A percentile compares a stretch with the other conserved stretches of the same genome.
These are phyloP conservation scores for Panzeria rudis DNA, from an alignment of 2,888 invertebrate species.

Conservation along the genomic window DNA sequence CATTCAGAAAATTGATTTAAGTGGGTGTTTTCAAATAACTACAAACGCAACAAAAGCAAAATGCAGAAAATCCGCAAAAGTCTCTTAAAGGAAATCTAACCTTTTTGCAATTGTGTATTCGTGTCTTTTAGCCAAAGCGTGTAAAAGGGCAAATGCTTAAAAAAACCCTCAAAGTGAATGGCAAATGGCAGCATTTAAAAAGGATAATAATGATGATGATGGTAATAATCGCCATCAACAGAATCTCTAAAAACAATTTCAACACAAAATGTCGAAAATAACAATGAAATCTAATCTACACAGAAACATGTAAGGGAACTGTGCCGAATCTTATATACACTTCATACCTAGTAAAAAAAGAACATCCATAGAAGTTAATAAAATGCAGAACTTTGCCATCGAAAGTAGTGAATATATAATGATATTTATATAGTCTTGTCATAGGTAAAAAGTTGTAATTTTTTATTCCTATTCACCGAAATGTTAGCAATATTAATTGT, in stretches of 20 bases:
- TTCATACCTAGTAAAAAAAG: no score
- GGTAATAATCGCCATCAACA: slow-evolving; percentile 76
- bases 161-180: slow-evolving; percentile 77
- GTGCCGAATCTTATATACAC: background rate
- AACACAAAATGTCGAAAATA: slow-evolving; percentile 68
- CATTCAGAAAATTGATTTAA: slow-evolving; percentile 81
- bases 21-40: slow-evolving; percentile 81
- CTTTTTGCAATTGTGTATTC: slow-evolving; percentile 49
- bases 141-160: slow-evolving; percentile 78
- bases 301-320: background rate
- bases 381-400: no score
- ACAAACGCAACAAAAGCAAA: slow-evolving; percentile 78
- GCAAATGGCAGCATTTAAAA: slow-evolving; percentile 80
- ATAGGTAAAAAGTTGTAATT: no score
- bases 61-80: slow-evolving; percentile 53
- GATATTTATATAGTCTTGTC: no score
- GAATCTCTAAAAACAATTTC: slow-evolving; percentile 59
- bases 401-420: no score
- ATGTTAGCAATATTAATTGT: no score
- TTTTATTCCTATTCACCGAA: no score
- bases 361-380: no score
- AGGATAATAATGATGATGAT: slow-evolving; percentile 65
- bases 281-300: slow-evolving; percentile 49
- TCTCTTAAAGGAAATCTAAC: slow-evolving; percentile 76
- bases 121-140: slow-evolving; percentile 68